Evolutionary conservation across 2,113 vertebrate species (phyloP).

Genomic region (Bufo bufo): DNA sequence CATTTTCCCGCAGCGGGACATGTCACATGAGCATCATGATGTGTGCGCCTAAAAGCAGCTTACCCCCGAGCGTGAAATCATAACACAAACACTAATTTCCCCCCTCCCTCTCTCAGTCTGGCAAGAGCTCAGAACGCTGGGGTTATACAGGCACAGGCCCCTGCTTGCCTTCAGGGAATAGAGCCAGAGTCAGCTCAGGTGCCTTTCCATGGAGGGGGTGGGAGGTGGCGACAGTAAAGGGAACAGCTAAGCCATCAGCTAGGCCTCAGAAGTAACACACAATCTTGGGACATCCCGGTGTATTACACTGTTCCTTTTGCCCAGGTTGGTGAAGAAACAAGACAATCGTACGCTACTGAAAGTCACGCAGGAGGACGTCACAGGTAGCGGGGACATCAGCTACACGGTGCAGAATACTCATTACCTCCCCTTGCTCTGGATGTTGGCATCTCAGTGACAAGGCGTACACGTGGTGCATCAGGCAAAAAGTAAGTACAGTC

Average conservation of each 20-base stretch:
- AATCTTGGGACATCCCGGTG: neutral
- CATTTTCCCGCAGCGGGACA: slow-evolving; percentile 52
- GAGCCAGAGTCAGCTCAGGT: slow-evolving; percentile 55
- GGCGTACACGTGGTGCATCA: slow-evolving; percentile 14
- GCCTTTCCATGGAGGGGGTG: slow-evolving; percentile 22
- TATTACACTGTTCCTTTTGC: neutral
- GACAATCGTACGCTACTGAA: neutral
- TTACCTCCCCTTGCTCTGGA: slow-evolving; percentile 1
- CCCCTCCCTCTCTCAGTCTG: slow-evolving; percentile 31
- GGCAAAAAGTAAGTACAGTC: slow-evolving; percentile 49
- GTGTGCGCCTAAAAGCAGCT: slow-evolving; percentile 56
- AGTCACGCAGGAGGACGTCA: neutral
- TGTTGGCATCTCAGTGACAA: slow-evolving; percentile 18
- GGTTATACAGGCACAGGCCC: slow-evolving; percentile 56
- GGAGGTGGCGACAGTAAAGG: neutral
- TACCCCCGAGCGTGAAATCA: slow-evolving; percentile 54
- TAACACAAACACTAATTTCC: slow-evolving; percentile 50
- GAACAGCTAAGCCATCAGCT: slow-evolving; percentile 6
- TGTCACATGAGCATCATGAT: slow-evolving; percentile 57
- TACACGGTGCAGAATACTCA: neutral
- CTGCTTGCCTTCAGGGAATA: slow-evolving; percentile 56
- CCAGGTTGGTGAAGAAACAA: neutral
- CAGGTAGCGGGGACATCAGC: neutral
- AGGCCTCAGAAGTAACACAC: neutral
- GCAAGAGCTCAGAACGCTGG: slow-evolving; percentile 51